Percentiles rank a stretch among this genome's conserved stretches.
Evolutionary conservation across 2,888 invertebrate genomes (phyloP).

Genomic region (Noctuana brunneofusca): DNA sequence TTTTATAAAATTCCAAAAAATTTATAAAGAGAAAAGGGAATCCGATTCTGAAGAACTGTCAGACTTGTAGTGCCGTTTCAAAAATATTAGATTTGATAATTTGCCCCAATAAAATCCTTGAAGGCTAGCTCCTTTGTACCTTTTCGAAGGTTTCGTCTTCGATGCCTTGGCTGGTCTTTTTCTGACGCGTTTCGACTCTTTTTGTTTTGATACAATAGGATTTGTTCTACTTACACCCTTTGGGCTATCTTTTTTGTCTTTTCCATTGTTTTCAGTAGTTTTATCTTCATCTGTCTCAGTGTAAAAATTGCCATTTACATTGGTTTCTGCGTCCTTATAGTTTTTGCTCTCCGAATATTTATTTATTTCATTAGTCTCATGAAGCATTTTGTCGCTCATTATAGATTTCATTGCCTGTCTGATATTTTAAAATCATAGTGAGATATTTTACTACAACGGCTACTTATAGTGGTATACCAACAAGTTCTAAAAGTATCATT

Average conservation of each 20-base stretch:
- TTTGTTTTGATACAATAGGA: background rate
- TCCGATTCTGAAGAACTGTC: constrained; percentile 2
- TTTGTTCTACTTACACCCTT: background rate
- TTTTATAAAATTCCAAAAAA: background rate
- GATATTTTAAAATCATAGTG: constrained; percentile 33
- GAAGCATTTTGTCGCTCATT: background rate
- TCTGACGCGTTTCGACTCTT: background rate
- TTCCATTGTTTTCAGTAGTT: background rate
- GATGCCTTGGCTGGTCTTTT: background rate
- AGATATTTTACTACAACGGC: too few relatives aligned
- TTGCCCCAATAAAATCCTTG: constrained; percentile 6
- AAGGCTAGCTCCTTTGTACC: background rate
- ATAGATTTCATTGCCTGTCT: constrained; percentile 4
- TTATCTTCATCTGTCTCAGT: background rate
- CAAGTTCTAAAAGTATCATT: background rate
- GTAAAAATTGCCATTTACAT: background rate
- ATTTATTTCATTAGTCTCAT: background rate
- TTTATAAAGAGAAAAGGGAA: background rate
- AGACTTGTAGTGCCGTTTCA: background rate
- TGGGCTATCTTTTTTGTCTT: background rate
- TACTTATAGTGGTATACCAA: too few relatives aligned
- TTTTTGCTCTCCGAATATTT: background rate
- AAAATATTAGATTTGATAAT: background rate
- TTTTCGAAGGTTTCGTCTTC: background rate
- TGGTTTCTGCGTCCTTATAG: background rate